Percentiles rank a stretch among this genome's conserved stretches.
These are phyloP conservation scores for Pristiophorus japonicus DNA, from an alignment of 2,113 vertebrate genomes.

Conservation along the genomic window DNA sequence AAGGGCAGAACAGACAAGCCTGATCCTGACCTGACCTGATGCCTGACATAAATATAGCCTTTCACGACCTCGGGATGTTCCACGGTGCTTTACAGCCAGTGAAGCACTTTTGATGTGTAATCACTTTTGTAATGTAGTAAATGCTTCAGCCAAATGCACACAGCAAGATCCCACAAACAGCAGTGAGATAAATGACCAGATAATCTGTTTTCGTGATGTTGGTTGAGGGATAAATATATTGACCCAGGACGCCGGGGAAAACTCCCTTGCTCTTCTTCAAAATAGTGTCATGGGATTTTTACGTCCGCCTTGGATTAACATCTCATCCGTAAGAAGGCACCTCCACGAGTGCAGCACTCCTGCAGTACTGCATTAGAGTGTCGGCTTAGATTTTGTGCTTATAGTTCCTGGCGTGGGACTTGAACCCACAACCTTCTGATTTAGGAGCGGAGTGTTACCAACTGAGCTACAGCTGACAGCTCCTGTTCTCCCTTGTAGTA, in stretches of 20 bases:
- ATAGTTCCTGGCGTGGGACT: not conserved
- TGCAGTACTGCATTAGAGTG: not conserved
- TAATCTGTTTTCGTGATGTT: not conserved
- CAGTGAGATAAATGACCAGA: not conserved
- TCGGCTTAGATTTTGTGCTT: not conserved
- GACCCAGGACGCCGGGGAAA: not conserved
- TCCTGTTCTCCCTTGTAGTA: no score
- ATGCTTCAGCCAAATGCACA: not conserved
- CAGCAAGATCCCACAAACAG: not conserved
- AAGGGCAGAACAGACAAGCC: not conserved
- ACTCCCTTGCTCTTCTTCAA: not conserved
- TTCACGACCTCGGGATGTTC: not conserved
- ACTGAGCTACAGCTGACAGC: not conserved
- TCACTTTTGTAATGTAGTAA: not conserved
- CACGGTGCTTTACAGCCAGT: not conserved
- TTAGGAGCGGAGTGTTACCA: not conserved
- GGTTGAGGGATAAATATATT: not conserved
- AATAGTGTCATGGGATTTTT: no score
- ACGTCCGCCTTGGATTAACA: not conserved
- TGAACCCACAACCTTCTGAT: not conserved
- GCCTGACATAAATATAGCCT: no score
- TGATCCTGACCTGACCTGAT: not conserved
- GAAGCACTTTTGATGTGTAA: not conserved
- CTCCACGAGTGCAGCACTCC: not conserved
- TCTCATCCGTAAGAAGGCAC: not conserved